Evolutionary conservation across 2,888 invertebrate genomes (phyloP).

Genomic region (Apamea anceps): DNA sequence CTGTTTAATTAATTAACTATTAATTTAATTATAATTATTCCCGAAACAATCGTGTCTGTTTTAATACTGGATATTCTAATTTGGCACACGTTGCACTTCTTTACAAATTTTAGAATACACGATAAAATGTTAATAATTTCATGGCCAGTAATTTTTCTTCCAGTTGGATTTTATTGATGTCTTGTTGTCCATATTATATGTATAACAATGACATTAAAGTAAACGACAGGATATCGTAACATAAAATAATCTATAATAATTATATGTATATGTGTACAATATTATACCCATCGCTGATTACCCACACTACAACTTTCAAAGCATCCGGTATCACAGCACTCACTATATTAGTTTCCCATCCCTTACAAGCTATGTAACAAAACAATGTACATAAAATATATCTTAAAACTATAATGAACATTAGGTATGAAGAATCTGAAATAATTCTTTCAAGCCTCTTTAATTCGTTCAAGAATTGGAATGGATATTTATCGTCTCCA

Average conservation of each 20-base stretch:
- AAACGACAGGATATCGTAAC: conserved; percentile 53
- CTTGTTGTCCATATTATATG: conserved; percentile 36
- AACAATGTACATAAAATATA: conserved; percentile 74
- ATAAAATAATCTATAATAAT: conserved; percentile 59
- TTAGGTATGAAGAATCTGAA: conserved; percentile 69
- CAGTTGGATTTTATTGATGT: conserved; percentile 34
- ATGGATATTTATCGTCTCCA: conserved; percentile 63
- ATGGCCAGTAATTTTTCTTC: conserved; percentile 29
- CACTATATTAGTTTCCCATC: conserved; percentile 77
- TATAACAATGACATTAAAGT: conserved; percentile 51
- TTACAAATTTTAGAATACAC: conserved; percentile 49
- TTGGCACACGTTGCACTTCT: conserved; percentile 72
- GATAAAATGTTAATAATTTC: conserved; percentile 27
- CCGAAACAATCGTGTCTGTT: conserved; percentile 49
- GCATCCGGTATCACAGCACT: conserved; percentile 87
- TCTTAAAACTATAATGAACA: conserved; percentile 76
- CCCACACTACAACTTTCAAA: conserved; percentile 76
- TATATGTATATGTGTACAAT: conserved; percentile 58
- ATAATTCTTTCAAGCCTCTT: conserved; percentile 66
- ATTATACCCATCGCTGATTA: conserved; percentile 70
- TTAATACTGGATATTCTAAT: conserved; percentile 61
- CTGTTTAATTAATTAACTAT: conserved; percentile 82
- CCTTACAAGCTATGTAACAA: conserved; percentile 82
- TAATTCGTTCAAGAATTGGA: conserved; percentile 55
- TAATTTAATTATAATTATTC: conserved; percentile 69